phyloP scores from a whole-genome alignment of 2,797 vertebrate genomes.

The Tenualosa thibaudeaui region DNA sequence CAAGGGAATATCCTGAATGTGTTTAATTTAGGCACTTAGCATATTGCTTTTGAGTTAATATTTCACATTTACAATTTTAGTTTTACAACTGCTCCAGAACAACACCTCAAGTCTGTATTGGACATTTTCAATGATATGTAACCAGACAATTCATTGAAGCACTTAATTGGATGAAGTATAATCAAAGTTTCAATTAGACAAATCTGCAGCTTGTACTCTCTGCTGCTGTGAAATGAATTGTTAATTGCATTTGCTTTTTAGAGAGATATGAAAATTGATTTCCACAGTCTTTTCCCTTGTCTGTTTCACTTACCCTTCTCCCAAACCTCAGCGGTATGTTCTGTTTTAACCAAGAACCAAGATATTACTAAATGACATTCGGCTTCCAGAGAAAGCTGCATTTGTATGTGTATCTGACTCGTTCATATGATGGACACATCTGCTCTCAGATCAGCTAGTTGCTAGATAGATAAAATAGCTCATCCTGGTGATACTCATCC shows the following conservation, averaged over 20 bases:
- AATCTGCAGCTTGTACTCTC: neutral
- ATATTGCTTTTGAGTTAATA: slow-evolving; percentile 9
- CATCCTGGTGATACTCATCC: neutral
- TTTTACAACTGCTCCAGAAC: neutral
- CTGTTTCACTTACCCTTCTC: neutral
- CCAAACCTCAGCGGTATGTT: neutral
- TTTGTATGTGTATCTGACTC: neutral
- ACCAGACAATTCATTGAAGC: neutral
- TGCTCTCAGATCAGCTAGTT: neutral
- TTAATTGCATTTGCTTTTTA: neutral
- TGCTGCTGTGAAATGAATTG: neutral
- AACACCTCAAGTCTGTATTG: neutral
- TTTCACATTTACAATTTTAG: too few relatives aligned
- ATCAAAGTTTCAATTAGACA: neutral
- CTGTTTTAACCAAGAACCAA: neutral
- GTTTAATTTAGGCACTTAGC: neutral
- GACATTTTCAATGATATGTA: neutral
- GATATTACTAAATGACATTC: neutral
- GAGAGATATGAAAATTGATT: neutral
- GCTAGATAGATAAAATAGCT: neutral
- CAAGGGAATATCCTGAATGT: neutral
- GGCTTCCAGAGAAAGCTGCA: neutral
- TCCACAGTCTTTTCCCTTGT: neutral
- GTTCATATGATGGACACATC: neutral
- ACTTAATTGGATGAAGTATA: neutral